Percentiles rank a stretch among this genome's conserved stretches.
These are phyloP conservation scores for Microctonus hyperodae DNA, from an alignment of 2,888 invertebrate species.

Conservation along the genomic window DNA sequence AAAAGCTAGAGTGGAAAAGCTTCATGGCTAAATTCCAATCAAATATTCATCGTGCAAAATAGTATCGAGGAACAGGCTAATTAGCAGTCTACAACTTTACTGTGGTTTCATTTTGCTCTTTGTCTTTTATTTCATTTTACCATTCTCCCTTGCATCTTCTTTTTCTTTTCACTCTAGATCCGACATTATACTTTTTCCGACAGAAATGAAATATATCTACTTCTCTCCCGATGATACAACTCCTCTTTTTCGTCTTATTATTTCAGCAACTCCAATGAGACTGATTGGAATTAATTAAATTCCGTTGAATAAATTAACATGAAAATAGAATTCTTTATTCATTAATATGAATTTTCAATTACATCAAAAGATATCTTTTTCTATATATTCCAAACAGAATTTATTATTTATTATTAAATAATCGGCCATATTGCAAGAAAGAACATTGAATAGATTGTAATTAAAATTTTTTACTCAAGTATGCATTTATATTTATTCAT, in stretches of 20 bases:
- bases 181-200: neutral
- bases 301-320: neutral
- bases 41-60: slow-evolving; percentile 30
- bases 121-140: slow-evolving; percentile 4
- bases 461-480: no score
- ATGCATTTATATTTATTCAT: neutral
- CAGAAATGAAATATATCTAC: neutral
- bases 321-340: neutral
- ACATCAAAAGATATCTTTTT: neutral
- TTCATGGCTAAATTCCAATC: slow-evolving; percentile 28
- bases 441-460: neutral
- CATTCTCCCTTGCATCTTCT: neutral
- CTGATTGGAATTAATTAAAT: slow-evolving; percentile 28
- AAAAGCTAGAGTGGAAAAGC: neutral
- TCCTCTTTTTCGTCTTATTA: neutral
- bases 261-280: slow-evolving; percentile 13
- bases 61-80: slow-evolving; percentile 22
- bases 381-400: no score
- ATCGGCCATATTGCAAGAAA: neutral
- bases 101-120: slow-evolving; percentile 15
- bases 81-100: slow-evolving; percentile 27
- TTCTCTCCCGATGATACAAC: neutral
- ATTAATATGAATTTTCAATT: neutral
- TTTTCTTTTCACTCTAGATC: neutral
- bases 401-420: no score